These are phyloP conservation scores for Campylorhamphus procurvoides DNA, from an alignment of 2,113 vertebrate species.

Conservation along the genomic window DNA sequence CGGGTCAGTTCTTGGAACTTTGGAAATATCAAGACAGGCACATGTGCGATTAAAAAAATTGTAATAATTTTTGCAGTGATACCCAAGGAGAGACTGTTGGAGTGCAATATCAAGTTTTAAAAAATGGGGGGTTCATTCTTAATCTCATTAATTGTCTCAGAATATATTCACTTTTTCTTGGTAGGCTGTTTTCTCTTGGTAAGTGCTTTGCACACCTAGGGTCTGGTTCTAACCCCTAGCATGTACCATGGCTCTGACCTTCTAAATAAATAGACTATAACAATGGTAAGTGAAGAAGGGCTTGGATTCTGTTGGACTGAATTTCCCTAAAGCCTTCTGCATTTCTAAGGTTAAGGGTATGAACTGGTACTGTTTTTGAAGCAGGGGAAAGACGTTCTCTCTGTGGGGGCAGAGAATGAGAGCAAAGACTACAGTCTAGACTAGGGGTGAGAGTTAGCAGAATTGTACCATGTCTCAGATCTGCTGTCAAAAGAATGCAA, in stretches of 20 bases:
- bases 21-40: neutral
- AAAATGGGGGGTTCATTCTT: neutral
- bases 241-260: neutral
- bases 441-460: neutral
- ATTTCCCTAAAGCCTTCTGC: neutral
- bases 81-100: neutral
- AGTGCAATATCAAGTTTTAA: neutral
- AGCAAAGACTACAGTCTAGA: neutral
- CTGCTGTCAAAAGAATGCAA: neutral
- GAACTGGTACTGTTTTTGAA: neutral
- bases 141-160: neutral
- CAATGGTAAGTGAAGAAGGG: neutral
- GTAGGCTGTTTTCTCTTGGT: neutral
- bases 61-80: constrained; percentile 16
- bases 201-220: neutral
- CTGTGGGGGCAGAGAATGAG: neutral
- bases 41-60: neutral
- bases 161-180: neutral
- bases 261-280: neutral
- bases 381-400: neutral
- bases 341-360: neutral
- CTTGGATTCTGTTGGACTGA: neutral
- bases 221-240: neutral
- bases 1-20: constrained; percentile 21
- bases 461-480: neutral